Evolutionary conservation across 2,888 invertebrate species (phyloP), one percentile per base, ranked within the genome.

Genomic region (Diachrysia chrysitis): DNA sequence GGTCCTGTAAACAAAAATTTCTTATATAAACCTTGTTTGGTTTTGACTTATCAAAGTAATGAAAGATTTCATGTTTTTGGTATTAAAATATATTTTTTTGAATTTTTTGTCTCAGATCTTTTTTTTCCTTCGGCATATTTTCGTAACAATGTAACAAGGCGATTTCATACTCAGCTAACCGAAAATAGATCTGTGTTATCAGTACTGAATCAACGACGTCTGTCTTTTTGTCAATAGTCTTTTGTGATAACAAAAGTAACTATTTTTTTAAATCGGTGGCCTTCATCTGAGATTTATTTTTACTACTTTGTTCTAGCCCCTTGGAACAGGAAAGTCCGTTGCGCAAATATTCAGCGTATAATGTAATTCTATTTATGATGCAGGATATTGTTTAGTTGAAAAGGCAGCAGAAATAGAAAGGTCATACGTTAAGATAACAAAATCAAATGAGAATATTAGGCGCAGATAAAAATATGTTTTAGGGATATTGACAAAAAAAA

Each of bases 161-260:
- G 80, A 87, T 88, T 88, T 88, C 86, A 73, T 86, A 84, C 82
- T 76, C 68, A 80, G 64, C 77, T 70, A 75, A 82, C 86, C 88
- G 77, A 89, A 92, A 91, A 92, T 92, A 92, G 92, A 88, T 72
- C 35, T 64, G 58, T 59, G 67, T 82, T 91, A 93, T 91, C 92
- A 66, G 46, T 58, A 65, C 69, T 78, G 78, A 78, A 93, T 92
- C 92, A 66, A 75, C 75, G 73, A 81, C 82, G 85, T 86, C 85
- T 86, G 85, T 76, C 81, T 87, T 86, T 81, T 89, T 87, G 85
- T 84, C 78, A 85, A 78, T 79, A 79, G 68, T 84, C 88, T 85
- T 85, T 91, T 91, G 91, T 90, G 63, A 78, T 80, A 80, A 69
- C 78, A 82, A 78, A 82, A 84, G 56, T 19, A 59, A 61, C 53